These are phyloP conservation scores for Nebria ingens DNA, from an alignment of 1,140 invertebrate species.

Conservation along the genomic window DNA sequence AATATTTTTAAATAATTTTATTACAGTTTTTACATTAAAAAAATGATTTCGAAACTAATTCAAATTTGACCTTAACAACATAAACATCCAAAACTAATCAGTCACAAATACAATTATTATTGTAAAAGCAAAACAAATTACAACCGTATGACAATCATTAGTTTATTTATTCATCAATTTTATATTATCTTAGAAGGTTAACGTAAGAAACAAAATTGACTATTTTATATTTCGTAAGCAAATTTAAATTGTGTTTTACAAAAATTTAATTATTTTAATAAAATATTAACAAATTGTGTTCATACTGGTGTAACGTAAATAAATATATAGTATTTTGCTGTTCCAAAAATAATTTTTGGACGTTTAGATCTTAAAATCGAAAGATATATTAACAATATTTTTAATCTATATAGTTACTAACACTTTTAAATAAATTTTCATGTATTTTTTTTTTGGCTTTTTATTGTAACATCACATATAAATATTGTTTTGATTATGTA, in stretches of 20 bases:
- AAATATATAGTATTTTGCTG: background rate
- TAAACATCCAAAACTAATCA: background rate
- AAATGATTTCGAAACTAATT: background rate
- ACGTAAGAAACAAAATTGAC: too few species aligned
- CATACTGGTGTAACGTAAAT: background rate
- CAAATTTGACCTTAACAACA: background rate
- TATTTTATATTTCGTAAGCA: too few species aligned
- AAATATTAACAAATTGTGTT: too few species aligned
- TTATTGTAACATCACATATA: slow-evolving; percentile 28
- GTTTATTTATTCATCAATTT: too few species aligned
- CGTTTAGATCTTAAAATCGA: background rate
- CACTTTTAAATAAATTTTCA: slow-evolving; percentile 3
- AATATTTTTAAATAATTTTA: slow-evolving; percentile 3
- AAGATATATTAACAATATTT: slow-evolving; percentile 2
- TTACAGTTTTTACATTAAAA: slow-evolving; percentile 7
- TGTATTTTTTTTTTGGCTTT: slow-evolving; percentile 3
- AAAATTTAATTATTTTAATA: too few species aligned
- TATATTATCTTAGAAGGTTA: too few species aligned
- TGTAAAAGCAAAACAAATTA: too few species aligned
- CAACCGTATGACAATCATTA: too few species aligned
- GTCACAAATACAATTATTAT: background rate
- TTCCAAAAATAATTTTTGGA: background rate
- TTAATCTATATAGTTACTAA: slow-evolving; percentile 2
- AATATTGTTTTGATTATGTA: slow-evolving; percentile 9
- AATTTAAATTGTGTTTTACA: too few species aligned